phyloP scores from a whole-genome alignment of 30 jellyfish, hydroid and myxozoan genomes.

The Cassiopea xamachana region DNA sequence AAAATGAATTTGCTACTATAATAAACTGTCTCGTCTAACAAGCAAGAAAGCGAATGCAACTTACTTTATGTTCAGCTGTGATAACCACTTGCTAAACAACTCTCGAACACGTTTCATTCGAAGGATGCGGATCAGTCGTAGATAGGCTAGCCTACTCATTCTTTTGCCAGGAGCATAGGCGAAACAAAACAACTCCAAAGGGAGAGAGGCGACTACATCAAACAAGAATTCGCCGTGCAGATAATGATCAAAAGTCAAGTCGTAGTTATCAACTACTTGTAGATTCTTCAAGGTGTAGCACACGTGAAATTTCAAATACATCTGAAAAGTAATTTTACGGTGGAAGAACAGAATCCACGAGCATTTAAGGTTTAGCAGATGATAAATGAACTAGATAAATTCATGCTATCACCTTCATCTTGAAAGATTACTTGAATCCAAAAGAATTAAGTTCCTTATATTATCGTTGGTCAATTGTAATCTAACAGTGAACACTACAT shows the following conservation, averaged over 20 bases:
- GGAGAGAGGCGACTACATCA: conserved; percentile 76
- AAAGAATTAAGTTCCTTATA: too few relatives aligned
- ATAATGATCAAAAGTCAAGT: conserved; percentile 60
- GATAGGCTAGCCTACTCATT: conserved; percentile 47
- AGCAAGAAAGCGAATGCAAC: not conserved
- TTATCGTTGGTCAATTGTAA: too few relatives aligned
- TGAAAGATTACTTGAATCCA: too few relatives aligned
- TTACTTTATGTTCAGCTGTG: conserved; percentile 77
- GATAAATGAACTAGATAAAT: too few relatives aligned
- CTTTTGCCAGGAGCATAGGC: conserved; percentile 52
- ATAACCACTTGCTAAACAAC: conserved; percentile 63
- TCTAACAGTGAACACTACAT: too few relatives aligned
- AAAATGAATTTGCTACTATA: not conserved
- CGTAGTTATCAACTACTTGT: conserved; percentile 56
- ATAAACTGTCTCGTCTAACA: not conserved
- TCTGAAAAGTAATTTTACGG: conserved; percentile 39
- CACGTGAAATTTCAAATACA: conserved; percentile 81
- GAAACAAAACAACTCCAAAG: conserved; percentile 70
- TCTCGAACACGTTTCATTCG: conserved; percentile 64
- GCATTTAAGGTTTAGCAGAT: too few relatives aligned
- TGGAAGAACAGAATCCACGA: not conserved
- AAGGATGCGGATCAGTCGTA: conserved; percentile 71
- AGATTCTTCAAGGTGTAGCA: conserved; percentile 47
- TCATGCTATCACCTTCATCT: too few relatives aligned
- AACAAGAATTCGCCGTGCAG: conserved; percentile 68